Evolutionary conservation across 2,113 vertebrate species (phyloP), one percentile per base, ranked within the genome.

Genomic region (Notarius quadriscutis): DNA sequence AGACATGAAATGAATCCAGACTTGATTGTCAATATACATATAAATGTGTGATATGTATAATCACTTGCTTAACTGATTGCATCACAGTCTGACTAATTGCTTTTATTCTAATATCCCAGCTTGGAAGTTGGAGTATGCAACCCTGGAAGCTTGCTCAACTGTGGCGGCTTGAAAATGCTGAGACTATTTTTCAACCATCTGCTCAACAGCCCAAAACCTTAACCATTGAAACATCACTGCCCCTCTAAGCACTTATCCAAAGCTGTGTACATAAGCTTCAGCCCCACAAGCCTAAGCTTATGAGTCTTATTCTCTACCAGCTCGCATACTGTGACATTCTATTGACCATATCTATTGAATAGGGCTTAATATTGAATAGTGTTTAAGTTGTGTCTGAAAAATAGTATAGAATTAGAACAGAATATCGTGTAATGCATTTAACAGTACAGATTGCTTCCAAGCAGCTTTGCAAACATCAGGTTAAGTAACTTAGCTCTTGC

Each of bases 71-170:
- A 80, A 57, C 77, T 57, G 20, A 80, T 57, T 57, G 7, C n/a
- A 55, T 79, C 50, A 17, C 75, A 55, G n/a, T 79, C 17, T 79
- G 75, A 79, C n/a, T 55, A 79, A 79, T 57, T 79, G 22, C 75
- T 79, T 79, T 55, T 57, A 14, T 55, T 79, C 2, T 79, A 53
- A 79, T 55, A 55, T 55, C 75, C 25, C 51, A 79, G 75, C 75
- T 55, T 53, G 75, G 14, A 55, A 79, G 50, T 55, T 79, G 51
- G 7, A 15, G 11, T 17, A 55, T 57, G 10, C 75, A 77, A 4
- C 48, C 22, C 48, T n/a, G 74, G 48, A 55, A 79, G 75, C 75
- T 78, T 53, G 22, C 50, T 79, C n/a, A 55, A 55, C 25, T 78
- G 25, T n/a, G n/a, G 51, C 75, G 55, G 51, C 11, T 53, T 78